Percentiles rank a stretch among this genome's conserved stretches.
phyloP scores from a whole-genome alignment of 30 jellyfish, hydroid and myxozoan genomes.

The Aurelia sp. region DNA sequence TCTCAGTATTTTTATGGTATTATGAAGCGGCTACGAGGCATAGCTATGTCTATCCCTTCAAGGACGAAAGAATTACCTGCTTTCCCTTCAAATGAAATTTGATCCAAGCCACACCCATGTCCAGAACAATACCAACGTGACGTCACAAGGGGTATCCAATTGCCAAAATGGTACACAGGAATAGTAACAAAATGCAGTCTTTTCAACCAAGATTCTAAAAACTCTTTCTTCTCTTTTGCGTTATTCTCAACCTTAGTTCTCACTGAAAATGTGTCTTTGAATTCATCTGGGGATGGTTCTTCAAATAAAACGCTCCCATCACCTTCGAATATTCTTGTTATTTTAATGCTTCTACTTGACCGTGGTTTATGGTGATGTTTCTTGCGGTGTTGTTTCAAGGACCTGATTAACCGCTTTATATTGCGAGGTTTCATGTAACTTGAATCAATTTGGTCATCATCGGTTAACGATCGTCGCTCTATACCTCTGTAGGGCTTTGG shows the following conservation, averaged over 20 bases:
- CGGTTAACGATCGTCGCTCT: conserved; percentile 50
- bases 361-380: background rate
- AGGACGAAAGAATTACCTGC: conserved; percentile 48
- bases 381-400: background rate
- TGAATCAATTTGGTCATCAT: conserved; percentile 9
- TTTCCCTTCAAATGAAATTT: conserved; percentile 84
- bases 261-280: background rate
- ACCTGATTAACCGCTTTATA: background rate
- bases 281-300: background rate
- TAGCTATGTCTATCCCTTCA: no score
- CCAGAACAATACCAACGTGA: conserved; percentile 99
- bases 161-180: conserved; percentile 86
- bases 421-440: background rate
- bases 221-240: conserved; percentile 25
- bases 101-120: conserved; percentile 98
- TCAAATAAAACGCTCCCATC: background rate
- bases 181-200: conserved; percentile 92
- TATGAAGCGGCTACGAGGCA: no score
- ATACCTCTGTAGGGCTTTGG: conserved; percentile 65
- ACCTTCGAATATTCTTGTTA: background rate
- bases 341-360: background rate
- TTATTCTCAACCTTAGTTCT: conserved; percentile 17
- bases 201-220: conserved; percentile 69
- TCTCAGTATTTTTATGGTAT: no score
- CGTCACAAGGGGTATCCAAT: conserved; percentile 93